Percentiles rank a stretch among this genome's conserved stretches.
phyloP scores from a whole-genome alignment of 2,888 invertebrate genomes.

The Drosophila incognita region DNA sequence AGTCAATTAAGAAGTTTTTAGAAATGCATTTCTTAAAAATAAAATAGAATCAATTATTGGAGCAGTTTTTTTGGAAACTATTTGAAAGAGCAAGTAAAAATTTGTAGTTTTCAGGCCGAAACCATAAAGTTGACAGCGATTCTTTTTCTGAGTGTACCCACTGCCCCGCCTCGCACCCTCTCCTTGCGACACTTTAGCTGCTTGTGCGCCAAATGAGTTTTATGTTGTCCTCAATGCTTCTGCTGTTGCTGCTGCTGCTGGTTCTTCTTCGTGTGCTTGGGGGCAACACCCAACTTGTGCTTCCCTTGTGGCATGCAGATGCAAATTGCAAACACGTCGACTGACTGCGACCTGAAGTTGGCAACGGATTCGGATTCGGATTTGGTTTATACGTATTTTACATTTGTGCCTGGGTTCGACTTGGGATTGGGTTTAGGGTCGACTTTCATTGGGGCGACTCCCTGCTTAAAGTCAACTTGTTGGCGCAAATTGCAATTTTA shows the following conservation, averaged over 20 bases:
- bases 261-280: conserved; percentile 1
- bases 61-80: too few species aligned
- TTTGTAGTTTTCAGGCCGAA: too few species aligned
- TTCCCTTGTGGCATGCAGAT: conserved; percentile 56
- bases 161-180: not conserved
- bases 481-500: conserved; percentile 75
- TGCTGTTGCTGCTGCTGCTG: not conserved
- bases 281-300: conserved; percentile 11
- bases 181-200: conserved; percentile 58
- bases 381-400: conserved; percentile 25
- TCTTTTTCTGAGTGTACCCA: not conserved
- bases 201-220: conserved; percentile 71
- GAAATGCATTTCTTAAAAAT: too few species aligned
- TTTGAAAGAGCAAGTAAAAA: too few species aligned
- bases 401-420: conserved; percentile 4
- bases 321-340: conserved; percentile 75
- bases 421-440: conserved; percentile 18
- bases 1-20: too few species aligned
- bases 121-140: not conserved
- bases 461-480: conserved; percentile 58
- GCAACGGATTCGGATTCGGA: not conserved
- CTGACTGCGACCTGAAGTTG: conserved; percentile 34
- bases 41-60: too few species aligned
- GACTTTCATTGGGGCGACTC: conserved; percentile 4
- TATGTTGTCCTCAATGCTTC: conserved; percentile 52